A percentile compares a stretch with the other conserved stretches of the same genome.
These are phyloP conservation scores for Crypturellus tataupa DNA, from an alignment of 2,797 vertebrate genomes.

Conservation along the genomic window DNA sequence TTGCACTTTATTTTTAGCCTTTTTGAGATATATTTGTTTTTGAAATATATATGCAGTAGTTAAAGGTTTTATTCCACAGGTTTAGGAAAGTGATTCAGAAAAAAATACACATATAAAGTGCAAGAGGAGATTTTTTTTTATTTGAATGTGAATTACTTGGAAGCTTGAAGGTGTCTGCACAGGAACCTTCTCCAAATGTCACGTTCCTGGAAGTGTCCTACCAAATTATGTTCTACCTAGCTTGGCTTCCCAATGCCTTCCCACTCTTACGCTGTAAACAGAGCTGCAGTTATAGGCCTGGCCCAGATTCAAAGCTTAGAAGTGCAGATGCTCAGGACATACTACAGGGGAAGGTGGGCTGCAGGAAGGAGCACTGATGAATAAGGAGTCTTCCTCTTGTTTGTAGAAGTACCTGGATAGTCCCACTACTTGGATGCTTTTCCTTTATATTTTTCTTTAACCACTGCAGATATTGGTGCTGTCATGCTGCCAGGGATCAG, in stretches of 20 bases:
- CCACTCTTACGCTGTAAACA: not conserved
- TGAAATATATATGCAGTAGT: not conserved
- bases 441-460: not conserved
- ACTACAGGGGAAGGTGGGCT: not conserved
- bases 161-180: not conserved
- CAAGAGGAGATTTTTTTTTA: not conserved
- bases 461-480: fast-evolving
- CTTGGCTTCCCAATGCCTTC: not conserved
- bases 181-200: not conserved
- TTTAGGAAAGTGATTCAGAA: not conserved
- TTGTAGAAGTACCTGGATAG: not conserved
- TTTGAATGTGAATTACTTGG: not conserved
- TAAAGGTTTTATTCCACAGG: not conserved
- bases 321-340: not conserved
- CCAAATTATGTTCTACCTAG: not conserved
- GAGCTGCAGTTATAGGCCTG: not conserved
- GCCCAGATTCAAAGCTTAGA: not conserved
- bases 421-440: not conserved
- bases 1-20: conserved; percentile 18
- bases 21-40: not conserved
- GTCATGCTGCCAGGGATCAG: not conserved
- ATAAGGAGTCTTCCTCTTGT: not conserved
- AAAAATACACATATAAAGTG: not conserved
- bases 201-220: not conserved
- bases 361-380: not conserved